Conservation (phyloP, 2,888 invertebrate species). For the Melanargia galathea region DNA sequence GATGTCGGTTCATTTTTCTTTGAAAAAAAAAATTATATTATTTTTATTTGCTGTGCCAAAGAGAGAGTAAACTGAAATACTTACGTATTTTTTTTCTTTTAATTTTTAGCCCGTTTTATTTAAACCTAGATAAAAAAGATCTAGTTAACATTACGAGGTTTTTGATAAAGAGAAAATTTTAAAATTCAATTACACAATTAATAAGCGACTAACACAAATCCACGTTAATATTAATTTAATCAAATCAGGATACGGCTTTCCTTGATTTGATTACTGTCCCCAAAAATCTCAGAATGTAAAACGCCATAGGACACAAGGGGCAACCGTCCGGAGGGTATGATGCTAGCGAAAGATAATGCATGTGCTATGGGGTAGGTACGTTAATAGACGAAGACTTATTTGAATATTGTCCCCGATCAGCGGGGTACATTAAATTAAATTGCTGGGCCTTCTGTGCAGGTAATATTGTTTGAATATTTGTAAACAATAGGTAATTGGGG, state of each 20-base stretch:
- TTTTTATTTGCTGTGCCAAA: too few relatives aligned
- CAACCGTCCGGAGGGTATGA: slow-evolving; percentile 59
- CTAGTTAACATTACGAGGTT: not conserved
- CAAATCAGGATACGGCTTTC: slow-evolving; percentile 17
- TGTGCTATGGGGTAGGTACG: slow-evolving; percentile 73
- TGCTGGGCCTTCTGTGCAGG: slow-evolving; percentile 65
- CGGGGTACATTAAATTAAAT: slow-evolving; percentile 77
- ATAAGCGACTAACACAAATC: slow-evolving; percentile 3
- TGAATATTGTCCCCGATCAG: slow-evolving; percentile 76
- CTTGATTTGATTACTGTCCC: slow-evolving; percentile 43
- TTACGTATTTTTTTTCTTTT: too few relatives aligned
- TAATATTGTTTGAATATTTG: slow-evolving; percentile 44
- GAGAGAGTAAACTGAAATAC: too few relatives aligned
- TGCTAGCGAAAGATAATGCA: slow-evolving; percentile 74
- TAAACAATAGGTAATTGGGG: slow-evolving; percentile 36
- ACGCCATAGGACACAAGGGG: slow-evolving; percentile 43
- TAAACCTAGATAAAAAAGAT: too few relatives aligned
- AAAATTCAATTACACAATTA: not conserved
- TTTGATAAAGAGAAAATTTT: not conserved
- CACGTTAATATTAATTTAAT: slow-evolving; percentile 39
- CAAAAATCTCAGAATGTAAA: slow-evolving; percentile 45
- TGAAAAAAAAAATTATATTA: too few relatives aligned
- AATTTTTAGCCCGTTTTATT: too few relatives aligned
- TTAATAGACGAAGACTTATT: slow-evolving; percentile 80
- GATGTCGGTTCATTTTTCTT: too few relatives aligned